These are phyloP conservation scores for Polyommatus icarus DNA, from an alignment of 2,888 invertebrate species.

Conservation along the genomic window DNA sequence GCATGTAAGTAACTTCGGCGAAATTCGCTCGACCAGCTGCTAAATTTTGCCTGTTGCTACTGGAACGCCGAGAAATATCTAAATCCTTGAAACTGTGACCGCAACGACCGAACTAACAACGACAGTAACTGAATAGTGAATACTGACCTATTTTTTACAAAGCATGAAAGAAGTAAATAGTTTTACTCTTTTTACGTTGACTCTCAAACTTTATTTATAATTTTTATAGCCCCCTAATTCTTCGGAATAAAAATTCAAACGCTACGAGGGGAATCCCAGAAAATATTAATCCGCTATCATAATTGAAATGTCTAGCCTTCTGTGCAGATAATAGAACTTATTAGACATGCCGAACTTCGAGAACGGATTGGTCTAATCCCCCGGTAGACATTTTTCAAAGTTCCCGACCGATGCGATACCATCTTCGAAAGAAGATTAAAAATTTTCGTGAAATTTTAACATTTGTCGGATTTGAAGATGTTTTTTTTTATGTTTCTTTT, in stretches of 20 bases:
- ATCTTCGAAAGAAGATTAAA: conserved; percentile 58
- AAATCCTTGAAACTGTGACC: no score
- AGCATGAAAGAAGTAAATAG: not conserved
- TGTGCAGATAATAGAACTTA: conserved; percentile 66
- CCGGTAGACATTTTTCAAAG: conserved; percentile 62
- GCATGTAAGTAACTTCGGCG: not conserved
- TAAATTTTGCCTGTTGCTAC: not conserved
- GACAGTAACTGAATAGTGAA: no score
- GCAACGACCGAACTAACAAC: no score
- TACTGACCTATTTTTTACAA: no score
- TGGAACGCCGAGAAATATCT: not conserved
- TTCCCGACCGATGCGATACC: conserved; percentile 56
- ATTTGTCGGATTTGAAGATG: conserved; percentile 2
- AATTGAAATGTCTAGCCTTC: conserved; percentile 64
- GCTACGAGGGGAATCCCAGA: conserved; percentile 2
- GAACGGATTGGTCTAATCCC: conserved; percentile 70
- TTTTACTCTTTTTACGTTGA: not conserved
- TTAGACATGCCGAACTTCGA: conserved; percentile 68
- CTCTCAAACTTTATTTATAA: not conserved
- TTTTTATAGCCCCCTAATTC: not conserved
- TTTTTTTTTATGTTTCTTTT: not conserved
- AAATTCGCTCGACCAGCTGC: no score
- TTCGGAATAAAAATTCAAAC: not conserved
- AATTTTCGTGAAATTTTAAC: conserved; percentile 50
- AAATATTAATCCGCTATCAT: conserved; percentile 50